These are phyloP conservation scores for Spea multiplicata DNA, from an alignment of 2,113 vertebrate species.

Conservation along the genomic window DNA sequence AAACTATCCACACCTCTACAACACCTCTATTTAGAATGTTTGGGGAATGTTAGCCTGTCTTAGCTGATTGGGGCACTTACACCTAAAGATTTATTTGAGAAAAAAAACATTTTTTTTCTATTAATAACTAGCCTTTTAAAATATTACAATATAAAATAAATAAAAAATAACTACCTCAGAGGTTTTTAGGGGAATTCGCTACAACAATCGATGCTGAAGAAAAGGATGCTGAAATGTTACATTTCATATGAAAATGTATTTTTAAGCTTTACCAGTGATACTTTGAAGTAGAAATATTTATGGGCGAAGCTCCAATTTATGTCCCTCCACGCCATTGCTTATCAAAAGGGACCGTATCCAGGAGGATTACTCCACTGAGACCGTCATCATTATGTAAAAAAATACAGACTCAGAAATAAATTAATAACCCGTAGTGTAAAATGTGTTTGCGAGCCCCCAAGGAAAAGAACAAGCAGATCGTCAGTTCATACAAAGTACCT, in stretches of 20 bases:
- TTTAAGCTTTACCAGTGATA: slow-evolving; percentile 16
- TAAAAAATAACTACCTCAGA: no score
- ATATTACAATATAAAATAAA: no score
- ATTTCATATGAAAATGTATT: slow-evolving; percentile 18
- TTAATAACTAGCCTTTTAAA: no score
- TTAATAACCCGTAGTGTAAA: slow-evolving; percentile 2
- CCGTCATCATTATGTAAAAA: not conserved
- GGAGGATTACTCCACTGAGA: slow-evolving; percentile 18
- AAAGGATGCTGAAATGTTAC: slow-evolving; percentile 12
- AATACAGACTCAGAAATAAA: slow-evolving; percentile 34
- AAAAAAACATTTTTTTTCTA: not conserved
- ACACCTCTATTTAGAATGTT: no score
- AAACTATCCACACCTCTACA: no score
- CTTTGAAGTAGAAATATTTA: slow-evolving; percentile 44
- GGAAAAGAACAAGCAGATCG: not conserved
- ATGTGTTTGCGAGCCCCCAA: slow-evolving; percentile 6
- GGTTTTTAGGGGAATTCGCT: not conserved
- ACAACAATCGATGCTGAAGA: not conserved
- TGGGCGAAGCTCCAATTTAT: slow-evolving; percentile 14
- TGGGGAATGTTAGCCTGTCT: no score
- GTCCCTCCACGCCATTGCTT: slow-evolving; percentile 26
- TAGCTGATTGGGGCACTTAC: no score
- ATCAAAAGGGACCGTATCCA: slow-evolving; percentile 23
- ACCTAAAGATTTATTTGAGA: no score
- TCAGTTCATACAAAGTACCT: slow-evolving; percentile 1